A percentile compares a stretch with the other conserved stretches of the same genome.
These are phyloP conservation scores for Cichlasoma orientale DNA, from an alignment of 2,797 vertebrate genomes.

Conservation along the genomic window DNA sequence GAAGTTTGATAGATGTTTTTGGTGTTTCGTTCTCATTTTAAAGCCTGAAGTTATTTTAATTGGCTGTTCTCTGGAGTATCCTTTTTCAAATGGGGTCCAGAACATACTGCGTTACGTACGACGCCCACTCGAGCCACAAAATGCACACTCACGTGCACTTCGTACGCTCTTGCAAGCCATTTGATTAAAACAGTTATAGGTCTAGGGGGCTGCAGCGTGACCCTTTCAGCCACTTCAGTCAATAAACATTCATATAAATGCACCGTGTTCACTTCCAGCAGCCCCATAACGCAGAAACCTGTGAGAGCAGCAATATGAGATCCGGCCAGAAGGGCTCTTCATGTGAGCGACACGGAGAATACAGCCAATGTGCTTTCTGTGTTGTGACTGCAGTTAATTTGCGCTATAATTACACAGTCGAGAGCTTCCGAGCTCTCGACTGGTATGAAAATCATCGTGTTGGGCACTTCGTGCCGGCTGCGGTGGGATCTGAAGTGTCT, in stretches of 20 bases:
- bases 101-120: neutral
- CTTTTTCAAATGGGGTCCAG: neutral
- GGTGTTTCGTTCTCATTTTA: neutral
- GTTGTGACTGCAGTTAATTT: conserved; percentile 23
- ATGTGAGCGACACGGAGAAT: conserved; percentile 7
- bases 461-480: conserved; percentile 13
- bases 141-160: neutral
- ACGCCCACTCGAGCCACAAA: neutral
- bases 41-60: neutral
- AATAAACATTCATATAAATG: conserved; percentile 29
- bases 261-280: conserved; percentile 14
- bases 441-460: conserved; percentile 26
- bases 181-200: neutral
- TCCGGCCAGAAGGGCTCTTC: conserved; percentile 6
- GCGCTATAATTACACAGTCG: conserved; percentile 22
- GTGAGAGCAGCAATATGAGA: neutral
- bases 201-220: conserved; percentile 9
- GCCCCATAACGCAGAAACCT: conserved; percentile 9
- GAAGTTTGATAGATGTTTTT: neutral
- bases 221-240: conserved; percentile 28
- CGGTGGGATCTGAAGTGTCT: conserved; percentile 22
- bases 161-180: neutral
- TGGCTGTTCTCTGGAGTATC: neutral
- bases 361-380: conserved; percentile 25
- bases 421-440: conserved; percentile 6